phyloP scores from a whole-genome alignment of 2,888 invertebrate genomes.

The Polymixis flavicincta region DNA sequence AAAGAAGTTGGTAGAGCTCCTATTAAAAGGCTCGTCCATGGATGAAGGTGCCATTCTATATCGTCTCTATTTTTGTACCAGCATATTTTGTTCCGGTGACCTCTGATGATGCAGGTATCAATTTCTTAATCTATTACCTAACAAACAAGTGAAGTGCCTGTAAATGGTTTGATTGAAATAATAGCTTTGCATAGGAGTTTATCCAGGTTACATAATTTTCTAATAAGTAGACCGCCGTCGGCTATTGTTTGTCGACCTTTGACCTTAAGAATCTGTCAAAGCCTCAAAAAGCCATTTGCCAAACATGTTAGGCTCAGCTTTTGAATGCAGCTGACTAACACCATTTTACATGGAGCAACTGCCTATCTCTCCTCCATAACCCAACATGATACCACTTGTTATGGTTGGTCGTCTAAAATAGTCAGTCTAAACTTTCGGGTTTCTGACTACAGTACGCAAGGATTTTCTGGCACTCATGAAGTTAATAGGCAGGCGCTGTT shows the following conservation, averaged over 20 bases:
- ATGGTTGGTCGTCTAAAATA: too few species aligned
- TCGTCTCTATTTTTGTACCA: background rate
- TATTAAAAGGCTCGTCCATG: background rate
- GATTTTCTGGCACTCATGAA: too few species aligned
- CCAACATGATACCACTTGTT: too few species aligned
- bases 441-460: background rate
- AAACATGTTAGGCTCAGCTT: too few species aligned
- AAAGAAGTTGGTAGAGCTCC: background rate
- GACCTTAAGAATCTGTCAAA: too few species aligned
- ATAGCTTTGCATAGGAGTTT: too few species aligned
- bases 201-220: background rate
- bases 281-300: too few species aligned
- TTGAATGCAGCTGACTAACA: background rate
- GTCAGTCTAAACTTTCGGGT: background rate
- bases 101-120: background rate
- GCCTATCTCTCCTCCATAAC: too few species aligned
- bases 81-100: background rate
- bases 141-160: too few species aligned
- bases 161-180: too few species aligned
- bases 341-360: background rate
- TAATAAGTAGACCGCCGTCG: background rate
- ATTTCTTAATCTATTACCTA: too few species aligned
- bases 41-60: background rate
- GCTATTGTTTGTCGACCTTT: background rate
- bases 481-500: too few species aligned